Base-by-base conservation (phyloP, 92 coral and sea anemone genomes). In the Umimayanthus kanabou region DNA sequence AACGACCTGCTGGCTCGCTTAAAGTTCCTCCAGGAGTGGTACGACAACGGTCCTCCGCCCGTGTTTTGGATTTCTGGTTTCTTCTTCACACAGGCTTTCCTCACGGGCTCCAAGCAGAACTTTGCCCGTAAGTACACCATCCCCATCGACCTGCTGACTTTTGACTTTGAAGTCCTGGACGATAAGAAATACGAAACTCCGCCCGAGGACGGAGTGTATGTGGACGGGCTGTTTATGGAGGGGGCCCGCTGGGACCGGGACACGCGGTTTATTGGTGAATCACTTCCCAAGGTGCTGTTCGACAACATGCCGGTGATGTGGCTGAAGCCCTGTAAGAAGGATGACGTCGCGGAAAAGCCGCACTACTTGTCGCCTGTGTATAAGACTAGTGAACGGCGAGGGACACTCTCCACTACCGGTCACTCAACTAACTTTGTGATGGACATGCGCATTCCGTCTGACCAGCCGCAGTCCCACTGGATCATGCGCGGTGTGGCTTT, bases 351-450 rank as follows among this genome's bases (percentile, higher is more conserved):
- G 75, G 88, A 90, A 14, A 92, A 90, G 6, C 97, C 99, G 14
- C 99, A 97, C 80, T 97, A 95, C 79, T 91, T 97, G n/a, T 92
- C 98, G 45, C 99, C 99, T 25, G 93, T 97, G 83, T 97, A 97
- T 89, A 97, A 97, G 84, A 97, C 99, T 49, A 97, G 99, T 79
- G 99, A 97, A 78, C 90, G 99, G 39, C 94, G 99, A 76, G 99
- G 99, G 9, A 97, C 99, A 0, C 94, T 97, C 45, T 97, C 99
- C 30, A 97, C 99, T 33, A 97, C 99, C 11, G 99, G 99, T 22
- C 99, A 97, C 91, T 97, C 99, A 5, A 97, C 99, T 26, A 97
- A 97, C 98, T 97, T 97, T 61, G 99, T 97, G 49, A 97, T 97
- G 98, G 99, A 97, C 91, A 91, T 97, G 91, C 99, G 99, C 89